Evolutionary conservation across 2,888 invertebrate genomes (phyloP).

Genomic region (Syrphus vitripennis): DNA sequence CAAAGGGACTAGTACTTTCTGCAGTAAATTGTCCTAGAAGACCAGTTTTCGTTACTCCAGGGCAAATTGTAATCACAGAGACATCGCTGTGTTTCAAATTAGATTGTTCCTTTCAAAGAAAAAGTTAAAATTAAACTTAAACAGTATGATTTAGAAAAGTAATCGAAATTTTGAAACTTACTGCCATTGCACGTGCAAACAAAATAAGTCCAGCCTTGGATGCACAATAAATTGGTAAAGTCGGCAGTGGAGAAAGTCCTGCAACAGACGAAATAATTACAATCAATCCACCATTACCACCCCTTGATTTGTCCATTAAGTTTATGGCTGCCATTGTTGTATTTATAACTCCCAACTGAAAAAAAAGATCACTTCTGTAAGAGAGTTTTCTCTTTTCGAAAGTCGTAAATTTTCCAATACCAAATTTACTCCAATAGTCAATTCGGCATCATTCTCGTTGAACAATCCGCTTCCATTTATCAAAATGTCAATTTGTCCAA

Average conservation of each 20-base stretch:
- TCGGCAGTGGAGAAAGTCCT: constrained; percentile 73
- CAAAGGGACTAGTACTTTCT: not conserved
- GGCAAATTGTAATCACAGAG: constrained; percentile 75
- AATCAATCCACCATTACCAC: constrained; percentile 79
- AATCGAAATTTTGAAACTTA: constrained; percentile 64
- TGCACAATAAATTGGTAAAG: constrained; percentile 78
- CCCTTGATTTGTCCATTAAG: constrained; percentile 80
- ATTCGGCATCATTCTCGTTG: constrained; percentile 77
- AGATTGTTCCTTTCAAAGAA: constrained; percentile 65
- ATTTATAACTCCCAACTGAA: constrained; percentile 80
- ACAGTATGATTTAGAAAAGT: not conserved
- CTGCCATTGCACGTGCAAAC: constrained; percentile 78
- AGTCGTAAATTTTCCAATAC: constrained; percentile 72
- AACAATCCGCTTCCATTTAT: constrained; percentile 75
- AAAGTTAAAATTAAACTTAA: not conserved
- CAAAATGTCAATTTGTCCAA: constrained; percentile 43
- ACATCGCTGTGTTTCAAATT: constrained; percentile 74
- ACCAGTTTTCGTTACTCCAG: constrained; percentile 72
- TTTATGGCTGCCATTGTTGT: constrained; percentile 78
- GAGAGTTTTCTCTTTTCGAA: too few species aligned
- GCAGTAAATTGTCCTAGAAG: constrained; percentile 40
- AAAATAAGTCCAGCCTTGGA: constrained; percentile 80
- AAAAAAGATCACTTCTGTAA: not conserved
- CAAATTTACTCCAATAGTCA: constrained; percentile 78
- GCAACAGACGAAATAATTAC: constrained; percentile 80